Evolutionary conservation across 2,888 invertebrate genomes (phyloP).

Genomic region (Pecten maximus): DNA sequence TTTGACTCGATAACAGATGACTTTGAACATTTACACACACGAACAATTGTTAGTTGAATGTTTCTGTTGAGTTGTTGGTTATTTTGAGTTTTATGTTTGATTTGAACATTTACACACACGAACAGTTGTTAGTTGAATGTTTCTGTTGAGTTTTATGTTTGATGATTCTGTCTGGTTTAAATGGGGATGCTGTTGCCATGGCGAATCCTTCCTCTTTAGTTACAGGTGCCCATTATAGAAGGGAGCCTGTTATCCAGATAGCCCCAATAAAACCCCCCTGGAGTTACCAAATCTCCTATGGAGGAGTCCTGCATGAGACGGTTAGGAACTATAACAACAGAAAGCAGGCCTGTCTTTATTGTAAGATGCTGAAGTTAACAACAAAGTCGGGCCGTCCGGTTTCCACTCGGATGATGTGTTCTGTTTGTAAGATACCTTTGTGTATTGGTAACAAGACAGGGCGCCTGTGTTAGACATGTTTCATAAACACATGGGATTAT

Average conservation of each 20-base stretch:
- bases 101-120: background rate
- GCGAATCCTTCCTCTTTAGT: background rate
- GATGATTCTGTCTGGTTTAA: background rate
- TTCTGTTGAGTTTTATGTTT: background rate
- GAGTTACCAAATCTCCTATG: background rate
- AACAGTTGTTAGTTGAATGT: background rate
- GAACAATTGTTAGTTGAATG: background rate
- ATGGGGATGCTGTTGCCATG: background rate
- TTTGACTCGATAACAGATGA: too few species aligned
- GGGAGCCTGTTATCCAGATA: background rate
- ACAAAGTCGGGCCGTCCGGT: constrained; percentile 48
- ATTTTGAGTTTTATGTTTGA: background rate
- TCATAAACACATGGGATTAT: background rate
- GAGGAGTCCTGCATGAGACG: background rate
- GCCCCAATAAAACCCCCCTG: background rate
- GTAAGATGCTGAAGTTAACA: constrained; percentile 40
- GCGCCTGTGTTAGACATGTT: background rate
- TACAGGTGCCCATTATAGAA: background rate
- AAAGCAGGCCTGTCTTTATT: constrained; percentile 45
- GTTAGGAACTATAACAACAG: background rate
- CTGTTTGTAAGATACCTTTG: constrained; percentile 46
- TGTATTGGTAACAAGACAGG: constrained; percentile 41
- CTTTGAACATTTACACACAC: background rate
- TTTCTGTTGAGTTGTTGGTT: background rate
- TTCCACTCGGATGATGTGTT: constrained; percentile 46